Base-by-base conservation (phyloP, 2,888 invertebrate species). In the Eustalomyia histrio region DNA sequence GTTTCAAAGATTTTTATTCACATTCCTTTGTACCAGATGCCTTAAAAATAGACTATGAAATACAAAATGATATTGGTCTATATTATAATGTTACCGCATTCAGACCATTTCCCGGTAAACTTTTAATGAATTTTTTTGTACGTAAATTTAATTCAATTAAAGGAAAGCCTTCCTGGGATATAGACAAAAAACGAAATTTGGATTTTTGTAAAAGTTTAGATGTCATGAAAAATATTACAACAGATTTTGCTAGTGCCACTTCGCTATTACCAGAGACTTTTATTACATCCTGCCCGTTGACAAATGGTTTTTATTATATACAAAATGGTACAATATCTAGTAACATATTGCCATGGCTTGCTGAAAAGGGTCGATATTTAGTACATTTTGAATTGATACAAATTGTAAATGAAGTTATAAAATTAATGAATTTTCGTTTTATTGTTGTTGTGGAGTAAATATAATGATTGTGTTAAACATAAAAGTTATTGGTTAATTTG, bases 201-300 rank as follows among this genome's bases (percentile, higher is more conserved):
- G 88, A 88, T 52, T 85, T 88, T 39, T 88, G 88, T 69, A 86
- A 84, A 65, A 76, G 84, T 0, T 83, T 88, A n/a, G 87, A 88
- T 14, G 33, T 79, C 0, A 24, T 88, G 35, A 84, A 85, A 8
- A 88, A 88, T 50, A 68, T 86, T 8, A 84, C 88, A 0, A 52
- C 69, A 4, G 83, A 84, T 4, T 73, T 82, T 4, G 29, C 61
- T 0, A 39, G 33, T 24, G 69, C 79, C 0, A 63, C 71, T 5
- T 69, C 81, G 0, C 1, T 85, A 0, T 18, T 87, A 39, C 86
- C 87, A 16, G n/a, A 82, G 0, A 86, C 87, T 0, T 88, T 88
- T 61, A 68, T 88, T 0, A 58, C 83, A 12, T 86, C 88, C 0
- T 88, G 88, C 5, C 88, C 88, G 0, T 24, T 88, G 53, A 83